Base-by-base conservation (phyloP, 2,888 invertebrate species). In the Itoplectis maculator region DNA sequence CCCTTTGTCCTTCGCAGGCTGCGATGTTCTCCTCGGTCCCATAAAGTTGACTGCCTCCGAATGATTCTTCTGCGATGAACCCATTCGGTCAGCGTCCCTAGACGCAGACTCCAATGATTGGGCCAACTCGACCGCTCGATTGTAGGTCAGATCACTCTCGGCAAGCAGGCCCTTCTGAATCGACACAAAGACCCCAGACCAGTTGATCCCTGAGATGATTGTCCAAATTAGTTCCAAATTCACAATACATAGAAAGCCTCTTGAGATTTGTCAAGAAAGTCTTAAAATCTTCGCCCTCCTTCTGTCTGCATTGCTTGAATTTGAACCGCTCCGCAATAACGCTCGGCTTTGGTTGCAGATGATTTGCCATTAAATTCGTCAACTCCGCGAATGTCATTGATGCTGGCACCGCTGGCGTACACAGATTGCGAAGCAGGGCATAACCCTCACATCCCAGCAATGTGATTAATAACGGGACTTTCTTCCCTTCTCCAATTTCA, bases 401-500 rank as follows among this genome's bases (percentile, higher is more conserved):
- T 20, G 85, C 81, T 4, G 86, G 85, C 15, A 85, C 47, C 0
- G 49, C 70, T 0, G 85, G 86, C n/a, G 83, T 79, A 59, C 87
- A 86, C 7, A 59, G 23, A 45, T 86, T 84, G 4, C 74, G 82
- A 2, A 87, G 56, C 2, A 83, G 70, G 70, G 84, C 81, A 59
- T 85, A 86, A 5, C 83, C 86, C 18, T 81, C 76, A 23, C 82
- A 79, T 0, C 83, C 81, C 2, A 87, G 54, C 13, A 85, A 75
- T 3, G 84, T 85, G 56, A 87, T 45, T 47, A 86, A 70, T 15
- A 86, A 85, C 13, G 42, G 5, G 8, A 42, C 42, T 8, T 8
- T 3, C 42, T 8, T 42, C 8, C 8, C 42, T 42, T 42, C 42
- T 5, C 5, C 5, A 13, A 42, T 8, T 1, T 13, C 8, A 8